A percentile compares a stretch with the other conserved stretches of the same genome.
Evolutionary conservation across 2,113 vertebrate species (phyloP).

Genomic region (Heteronetta atricapilla): DNA sequence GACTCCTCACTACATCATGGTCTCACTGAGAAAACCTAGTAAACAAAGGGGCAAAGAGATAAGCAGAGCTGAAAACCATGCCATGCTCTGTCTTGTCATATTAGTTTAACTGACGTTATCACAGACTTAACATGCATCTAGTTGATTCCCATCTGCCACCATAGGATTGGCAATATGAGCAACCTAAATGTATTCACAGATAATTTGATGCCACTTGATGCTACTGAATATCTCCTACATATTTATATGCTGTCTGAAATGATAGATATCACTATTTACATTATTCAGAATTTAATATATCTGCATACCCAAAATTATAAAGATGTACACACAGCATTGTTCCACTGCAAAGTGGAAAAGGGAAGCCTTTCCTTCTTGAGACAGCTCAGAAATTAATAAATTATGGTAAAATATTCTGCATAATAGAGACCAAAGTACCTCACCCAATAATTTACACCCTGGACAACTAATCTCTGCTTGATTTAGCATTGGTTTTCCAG

Average conservation of each 20-base stretch:
- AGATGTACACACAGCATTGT: background rate
- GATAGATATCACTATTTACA: background rate
- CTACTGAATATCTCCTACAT: background rate
- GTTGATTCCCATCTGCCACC: background rate
- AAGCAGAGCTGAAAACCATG: background rate
- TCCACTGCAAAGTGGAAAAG: background rate
- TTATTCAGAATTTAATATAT: background rate
- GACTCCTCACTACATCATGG: background rate
- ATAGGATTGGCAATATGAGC: background rate
- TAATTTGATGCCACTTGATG: background rate
- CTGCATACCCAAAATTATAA: background rate
- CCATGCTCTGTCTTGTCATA: background rate
- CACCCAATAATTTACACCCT: background rate
- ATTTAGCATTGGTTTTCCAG: background rate
- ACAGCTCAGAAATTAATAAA: background rate
- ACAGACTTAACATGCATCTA: background rate
- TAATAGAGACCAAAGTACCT: background rate
- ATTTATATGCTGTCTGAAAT: constrained; percentile 18
- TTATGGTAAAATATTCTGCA: background rate
- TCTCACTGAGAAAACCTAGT: background rate
- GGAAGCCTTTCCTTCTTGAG: background rate
- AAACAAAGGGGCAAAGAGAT: background rate
- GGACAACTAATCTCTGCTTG: background rate
- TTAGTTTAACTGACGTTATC: background rate
- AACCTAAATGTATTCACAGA: background rate